phyloP scores from a whole-genome alignment of 2,113 vertebrate genomes.

The Heterotis niloticus region DNA sequence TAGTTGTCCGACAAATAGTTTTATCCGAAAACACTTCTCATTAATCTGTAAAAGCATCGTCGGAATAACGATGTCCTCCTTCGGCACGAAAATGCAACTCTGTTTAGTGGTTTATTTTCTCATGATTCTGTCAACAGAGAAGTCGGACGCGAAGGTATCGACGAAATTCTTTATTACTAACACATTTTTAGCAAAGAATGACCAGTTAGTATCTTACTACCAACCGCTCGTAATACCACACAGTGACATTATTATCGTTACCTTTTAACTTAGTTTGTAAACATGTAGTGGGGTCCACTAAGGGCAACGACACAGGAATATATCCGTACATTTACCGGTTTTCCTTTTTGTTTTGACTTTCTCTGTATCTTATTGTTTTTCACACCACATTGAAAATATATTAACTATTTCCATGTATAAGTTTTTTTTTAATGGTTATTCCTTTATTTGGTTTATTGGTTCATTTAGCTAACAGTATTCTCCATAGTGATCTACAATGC shows the following conservation, averaged over 20 bases:
- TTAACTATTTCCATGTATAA: no score
- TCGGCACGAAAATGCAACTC: background rate
- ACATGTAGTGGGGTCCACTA: background rate
- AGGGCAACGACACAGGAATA: no score
- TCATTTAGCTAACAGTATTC: no score
- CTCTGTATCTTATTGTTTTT: no score
- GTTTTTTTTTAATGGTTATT: no score
- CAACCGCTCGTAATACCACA: background rate
- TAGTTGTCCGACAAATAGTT: background rate
- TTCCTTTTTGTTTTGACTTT: no score
- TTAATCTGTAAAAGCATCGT: background rate
- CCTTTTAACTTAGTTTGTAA: background rate
- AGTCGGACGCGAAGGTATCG: constrained; percentile 60
- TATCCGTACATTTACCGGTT: background rate
- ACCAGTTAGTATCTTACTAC: background rate
- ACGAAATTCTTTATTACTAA: background rate
- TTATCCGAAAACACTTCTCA: background rate
- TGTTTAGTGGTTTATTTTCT: constrained; percentile 45
- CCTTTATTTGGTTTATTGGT: no score
- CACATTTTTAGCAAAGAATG: background rate
- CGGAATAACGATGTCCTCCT: constrained; percentile 13
- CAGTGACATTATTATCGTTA: background rate
- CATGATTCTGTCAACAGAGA: constrained; percentile 45
- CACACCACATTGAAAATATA: no score
- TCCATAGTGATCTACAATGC: no score